Percentiles rank a stretch among this genome's conserved stretches.
Evolutionary conservation across 2,888 invertebrate species (phyloP).

Genomic region (Chalcis sispes): DNA sequence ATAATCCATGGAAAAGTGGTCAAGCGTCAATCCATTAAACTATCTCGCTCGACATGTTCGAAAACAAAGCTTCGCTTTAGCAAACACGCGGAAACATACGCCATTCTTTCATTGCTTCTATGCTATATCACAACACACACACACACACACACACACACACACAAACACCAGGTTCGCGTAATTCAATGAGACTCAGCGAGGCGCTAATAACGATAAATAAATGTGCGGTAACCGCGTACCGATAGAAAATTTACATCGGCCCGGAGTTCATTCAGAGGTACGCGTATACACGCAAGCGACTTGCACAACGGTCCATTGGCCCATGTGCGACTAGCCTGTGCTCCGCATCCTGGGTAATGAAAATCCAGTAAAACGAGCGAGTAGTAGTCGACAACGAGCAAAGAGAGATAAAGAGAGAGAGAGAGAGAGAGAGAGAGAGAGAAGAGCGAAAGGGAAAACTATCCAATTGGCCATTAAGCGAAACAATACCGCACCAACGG

Average conservation of each 20-base stretch:
- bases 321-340: neutral
- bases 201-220: conserved; percentile 20
- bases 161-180: neutral
- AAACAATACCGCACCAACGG: neutral
- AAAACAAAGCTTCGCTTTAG: no score
- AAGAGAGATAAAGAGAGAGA: no score
- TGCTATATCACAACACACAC: no score
- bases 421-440: no score
- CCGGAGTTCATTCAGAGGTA: neutral
- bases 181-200: neutral
- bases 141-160: no score
- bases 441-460: no score
- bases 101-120: no score
- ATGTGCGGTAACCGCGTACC: neutral
- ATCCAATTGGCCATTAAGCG: neutral
- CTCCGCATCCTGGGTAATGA: conserved; percentile 25
- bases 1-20: no score
- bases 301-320: conserved; percentile 1
- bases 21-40: no score
- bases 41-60: no score
- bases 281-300: neutral
- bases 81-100: no score
- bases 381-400: neutral
- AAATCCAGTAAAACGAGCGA: conserved; percentile 24
- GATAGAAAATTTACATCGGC: neutral